A percentile compares a stretch with the other conserved stretches of the same genome.
Evolutionary conservation across 2,888 invertebrate species (phyloP).

Genomic region (Tillus elongatus): DNA sequence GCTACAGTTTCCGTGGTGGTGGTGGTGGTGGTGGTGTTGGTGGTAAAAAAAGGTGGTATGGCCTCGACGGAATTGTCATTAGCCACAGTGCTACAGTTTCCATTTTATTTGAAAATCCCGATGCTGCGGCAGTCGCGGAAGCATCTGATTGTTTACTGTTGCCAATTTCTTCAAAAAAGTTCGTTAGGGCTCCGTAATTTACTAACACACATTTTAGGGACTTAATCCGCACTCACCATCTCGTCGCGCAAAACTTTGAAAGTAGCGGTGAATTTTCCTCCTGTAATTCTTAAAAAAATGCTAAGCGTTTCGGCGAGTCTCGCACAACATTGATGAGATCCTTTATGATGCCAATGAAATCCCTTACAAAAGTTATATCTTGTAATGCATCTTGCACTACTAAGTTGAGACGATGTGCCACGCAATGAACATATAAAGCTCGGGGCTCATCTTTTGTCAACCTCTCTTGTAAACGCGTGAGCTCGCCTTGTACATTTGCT

Average conservation of each 20-base stretch:
- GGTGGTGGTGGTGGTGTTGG: too few species aligned
- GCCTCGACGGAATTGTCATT: too few species aligned
- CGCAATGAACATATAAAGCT: conserved; percentile 11
- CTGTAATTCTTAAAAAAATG: conserved; percentile 8
- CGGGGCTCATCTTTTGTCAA: conserved; percentile 8
- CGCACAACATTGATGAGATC: conserved; percentile 2
- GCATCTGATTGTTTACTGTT: background rate
- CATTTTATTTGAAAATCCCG: conserved; percentile 8
- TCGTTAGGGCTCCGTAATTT: conserved; percentile 6
- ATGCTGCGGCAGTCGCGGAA: conserved; percentile 5
- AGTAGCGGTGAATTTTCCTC: conserved; percentile 5
- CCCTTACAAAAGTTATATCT: conserved; percentile 7
- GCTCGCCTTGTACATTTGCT: conserved; percentile 5
- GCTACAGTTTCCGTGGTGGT: too few species aligned
- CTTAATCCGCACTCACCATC: conserved; percentile 8
- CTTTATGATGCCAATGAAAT: background rate
- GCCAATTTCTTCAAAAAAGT: conserved; percentile 8
- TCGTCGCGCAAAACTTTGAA: conserved; percentile 5
- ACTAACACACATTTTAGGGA: conserved; percentile 6
- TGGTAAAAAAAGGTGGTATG: too few species aligned
- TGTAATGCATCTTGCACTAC: conserved; percentile 10
- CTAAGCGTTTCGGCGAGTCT: conserved; percentile 8
- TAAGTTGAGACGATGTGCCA: conserved; percentile 10
- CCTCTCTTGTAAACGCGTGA: conserved; percentile 4
- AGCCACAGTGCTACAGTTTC: too few species aligned